Percentiles rank a stretch among this genome's conserved stretches.
These are phyloP conservation scores for Sinocyclocheilus anshuiensis DNA, from an alignment of 2,113 vertebrate genomes.

Conservation along the genomic window DNA sequence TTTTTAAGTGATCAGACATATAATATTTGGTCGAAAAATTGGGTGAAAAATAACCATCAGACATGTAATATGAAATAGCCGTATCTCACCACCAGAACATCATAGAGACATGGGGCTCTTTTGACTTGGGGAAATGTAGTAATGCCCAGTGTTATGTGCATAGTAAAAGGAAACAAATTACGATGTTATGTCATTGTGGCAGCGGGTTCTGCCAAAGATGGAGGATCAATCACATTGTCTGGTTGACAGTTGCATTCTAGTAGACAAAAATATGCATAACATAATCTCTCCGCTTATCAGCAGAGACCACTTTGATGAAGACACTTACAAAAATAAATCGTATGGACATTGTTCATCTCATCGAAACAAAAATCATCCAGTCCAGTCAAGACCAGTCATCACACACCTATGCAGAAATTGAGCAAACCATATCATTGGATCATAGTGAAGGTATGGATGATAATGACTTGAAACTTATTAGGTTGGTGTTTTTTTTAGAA, in stretches of 20 bases:
- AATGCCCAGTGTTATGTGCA: too few relatives aligned
- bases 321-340: slow-evolving; percentile 94
- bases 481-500: background rate
- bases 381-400: slow-evolving; percentile 73
- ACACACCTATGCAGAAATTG: slow-evolving; percentile 86
- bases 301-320: slow-evolving; percentile 84
- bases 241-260: too few relatives aligned
- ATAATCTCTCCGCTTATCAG: slow-evolving; percentile 35
- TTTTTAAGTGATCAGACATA: background rate
- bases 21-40: background rate
- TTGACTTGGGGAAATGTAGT: too few relatives aligned
- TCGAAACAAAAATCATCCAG: slow-evolving; percentile 83
- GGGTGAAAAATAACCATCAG: background rate
- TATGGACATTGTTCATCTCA: slow-evolving; percentile 96
- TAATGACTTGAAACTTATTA: background rate
- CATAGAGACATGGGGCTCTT: too few relatives aligned
- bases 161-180: background rate
- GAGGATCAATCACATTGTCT: background rate
- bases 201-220: background rate
- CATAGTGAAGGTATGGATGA: slow-evolving; percentile 86
- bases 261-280: background rate
- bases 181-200: background rate
- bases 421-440: slow-evolving; percentile 86
- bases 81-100: too few relatives aligned
- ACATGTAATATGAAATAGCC: too few relatives aligned